Evolutionary conservation across 1,140 invertebrate species (phyloP).

Genomic region (Aradophagus sp.): DNA sequence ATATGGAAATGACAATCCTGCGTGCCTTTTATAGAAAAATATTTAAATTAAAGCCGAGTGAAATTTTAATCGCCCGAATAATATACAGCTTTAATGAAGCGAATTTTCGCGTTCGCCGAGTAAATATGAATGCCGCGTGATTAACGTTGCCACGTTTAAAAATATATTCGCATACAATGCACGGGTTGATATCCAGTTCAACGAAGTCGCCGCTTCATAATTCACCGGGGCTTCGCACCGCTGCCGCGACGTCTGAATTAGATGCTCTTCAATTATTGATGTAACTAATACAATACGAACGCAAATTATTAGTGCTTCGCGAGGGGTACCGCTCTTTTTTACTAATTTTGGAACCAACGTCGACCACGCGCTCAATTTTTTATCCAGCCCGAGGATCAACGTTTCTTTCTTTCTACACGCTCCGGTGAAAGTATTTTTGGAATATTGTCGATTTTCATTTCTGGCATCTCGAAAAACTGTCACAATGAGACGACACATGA

Average conservation of each 20-base stretch:
- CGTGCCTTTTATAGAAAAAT: slow-evolving; percentile 29
- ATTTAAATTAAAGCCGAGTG: slow-evolving; percentile 28
- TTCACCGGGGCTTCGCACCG: slow-evolving; percentile 11
- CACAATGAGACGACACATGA: too few relatives aligned
- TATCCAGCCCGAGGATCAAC: too few relatives aligned
- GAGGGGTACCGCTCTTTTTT: too few relatives aligned
- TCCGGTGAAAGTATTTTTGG: too few relatives aligned
- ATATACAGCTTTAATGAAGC: slow-evolving; percentile 23
- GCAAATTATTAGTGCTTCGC: too few relatives aligned
- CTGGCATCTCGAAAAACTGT: too few relatives aligned
- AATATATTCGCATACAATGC: slow-evolving; percentile 4
- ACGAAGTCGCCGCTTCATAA: slow-evolving; percentile 17
- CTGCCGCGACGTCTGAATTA: slow-evolving; percentile 5
- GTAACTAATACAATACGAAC: slow-evolving; percentile 11
- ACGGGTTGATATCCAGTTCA: slow-evolving; percentile 19
- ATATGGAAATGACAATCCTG: slow-evolving; percentile 23
- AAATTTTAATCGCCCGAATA: slow-evolving; percentile 38
- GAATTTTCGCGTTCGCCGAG: slow-evolving; percentile 11
- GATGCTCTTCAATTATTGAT: slow-evolving; percentile 21
- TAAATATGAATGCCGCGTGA: slow-evolving; percentile 16
- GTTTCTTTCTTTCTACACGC: too few relatives aligned
- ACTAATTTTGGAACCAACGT: too few relatives aligned
- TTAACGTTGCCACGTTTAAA: slow-evolving; percentile 26
- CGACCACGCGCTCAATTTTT: too few relatives aligned
- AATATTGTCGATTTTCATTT: too few relatives aligned